Conservation (phyloP, 2,113 vertebrate species). For the Strix uralensis region DNA sequence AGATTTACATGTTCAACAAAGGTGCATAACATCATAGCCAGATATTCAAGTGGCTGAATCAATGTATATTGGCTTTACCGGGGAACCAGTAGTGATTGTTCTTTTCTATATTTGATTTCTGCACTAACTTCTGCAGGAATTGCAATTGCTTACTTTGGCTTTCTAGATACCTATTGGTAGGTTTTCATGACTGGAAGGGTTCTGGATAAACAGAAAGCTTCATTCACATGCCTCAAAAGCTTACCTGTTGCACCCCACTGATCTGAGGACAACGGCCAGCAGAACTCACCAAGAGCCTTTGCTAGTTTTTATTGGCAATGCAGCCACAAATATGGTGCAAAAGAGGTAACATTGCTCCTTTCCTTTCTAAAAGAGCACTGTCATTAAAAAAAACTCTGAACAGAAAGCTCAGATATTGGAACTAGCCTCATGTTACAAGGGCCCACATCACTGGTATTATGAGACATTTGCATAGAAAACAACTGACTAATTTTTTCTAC, state of each 20-base stretch:
- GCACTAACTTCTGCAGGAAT: neutral
- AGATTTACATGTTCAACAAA: neutral
- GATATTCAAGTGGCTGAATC: neutral
- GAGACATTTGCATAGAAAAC: neutral
- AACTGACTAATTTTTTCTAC: neutral
- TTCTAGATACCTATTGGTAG: neutral
- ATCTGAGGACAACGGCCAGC: neutral
- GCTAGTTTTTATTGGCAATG: neutral
- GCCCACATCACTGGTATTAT: neutral
- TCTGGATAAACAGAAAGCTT: neutral
- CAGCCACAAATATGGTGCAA: neutral
- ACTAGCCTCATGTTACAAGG: neutral
- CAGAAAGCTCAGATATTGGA: neutral
- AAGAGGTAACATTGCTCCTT: neutral
- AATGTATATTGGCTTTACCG: neutral
- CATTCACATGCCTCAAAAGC: neutral
- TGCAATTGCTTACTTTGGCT: neutral
- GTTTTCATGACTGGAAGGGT: neutral
- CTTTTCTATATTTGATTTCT: neutral
- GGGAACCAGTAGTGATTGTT: neutral
- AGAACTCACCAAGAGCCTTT: neutral
- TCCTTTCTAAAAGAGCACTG: neutral
- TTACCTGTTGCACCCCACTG: neutral
- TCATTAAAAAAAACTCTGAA: neutral
- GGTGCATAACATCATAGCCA: neutral